These are phyloP conservation scores for Chlorospingus flavigularis DNA, from an alignment of 2,797 vertebrate genomes.

Conservation along the genomic window DNA sequence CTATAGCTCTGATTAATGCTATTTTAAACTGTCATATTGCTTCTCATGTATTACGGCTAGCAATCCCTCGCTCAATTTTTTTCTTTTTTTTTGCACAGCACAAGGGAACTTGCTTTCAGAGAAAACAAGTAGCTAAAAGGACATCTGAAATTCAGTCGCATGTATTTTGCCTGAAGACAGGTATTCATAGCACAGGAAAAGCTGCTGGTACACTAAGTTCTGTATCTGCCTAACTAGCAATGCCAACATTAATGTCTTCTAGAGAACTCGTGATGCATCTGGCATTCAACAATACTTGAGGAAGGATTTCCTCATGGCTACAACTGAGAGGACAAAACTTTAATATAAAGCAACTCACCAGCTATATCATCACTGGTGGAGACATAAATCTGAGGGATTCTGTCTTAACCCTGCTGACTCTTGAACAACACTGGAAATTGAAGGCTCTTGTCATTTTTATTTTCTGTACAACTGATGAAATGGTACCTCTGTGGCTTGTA, in stretches of 20 bases:
- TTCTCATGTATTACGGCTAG: constrained; percentile 58
- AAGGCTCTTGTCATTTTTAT: constrained; percentile 33
- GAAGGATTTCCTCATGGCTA: background rate
- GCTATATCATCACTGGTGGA: background rate
- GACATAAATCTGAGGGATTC: constrained; percentile 11
- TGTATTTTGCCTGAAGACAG: constrained; percentile 26
- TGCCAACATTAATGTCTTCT: background rate
- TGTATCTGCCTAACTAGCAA: background rate
- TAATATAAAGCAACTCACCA: background rate
- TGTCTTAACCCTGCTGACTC: background rate
- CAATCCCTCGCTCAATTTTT: constrained; percentile 24
- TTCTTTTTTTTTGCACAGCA: constrained; percentile 38
- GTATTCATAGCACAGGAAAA: constrained; percentile 21
- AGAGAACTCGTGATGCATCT: background rate
- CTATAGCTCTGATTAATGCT: constrained; percentile 63
- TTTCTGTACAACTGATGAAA: constrained; percentile 18
- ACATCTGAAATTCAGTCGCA: constrained; percentile 37
- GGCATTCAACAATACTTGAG: background rate
- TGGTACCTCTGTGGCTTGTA: background rate
- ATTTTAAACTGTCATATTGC: constrained; percentile 65
- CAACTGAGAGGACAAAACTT: constrained; percentile 15
- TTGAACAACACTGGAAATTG: background rate
- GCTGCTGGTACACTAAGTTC: background rate
- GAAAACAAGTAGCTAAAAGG: constrained; percentile 60
- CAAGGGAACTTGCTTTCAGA: constrained; percentile 62